phyloP scores from a whole-genome alignment of 2,797 vertebrate species.

The Nothura maculosa region DNA sequence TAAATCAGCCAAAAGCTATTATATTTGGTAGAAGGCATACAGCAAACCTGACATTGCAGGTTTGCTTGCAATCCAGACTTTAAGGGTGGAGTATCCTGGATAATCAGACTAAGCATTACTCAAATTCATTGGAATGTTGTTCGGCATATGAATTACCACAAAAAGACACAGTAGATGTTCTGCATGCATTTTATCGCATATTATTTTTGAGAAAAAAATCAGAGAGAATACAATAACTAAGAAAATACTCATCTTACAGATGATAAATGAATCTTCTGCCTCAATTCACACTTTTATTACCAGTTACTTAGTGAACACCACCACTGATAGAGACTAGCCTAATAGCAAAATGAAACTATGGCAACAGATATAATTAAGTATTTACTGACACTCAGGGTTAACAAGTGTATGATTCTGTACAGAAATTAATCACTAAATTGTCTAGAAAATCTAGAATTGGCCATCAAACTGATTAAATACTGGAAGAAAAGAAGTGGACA shows the following conservation, averaged over 20 bases:
- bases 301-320: not conserved
- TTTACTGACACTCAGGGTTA: not conserved
- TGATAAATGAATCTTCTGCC: not conserved
- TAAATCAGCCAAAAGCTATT: not conserved
- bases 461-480: not conserved
- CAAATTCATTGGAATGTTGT: not conserved
- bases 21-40: not conserved
- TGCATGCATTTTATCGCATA: not conserved
- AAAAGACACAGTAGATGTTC: not conserved
- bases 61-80: not conserved
- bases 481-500: not conserved
- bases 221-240: not conserved
- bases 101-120: not conserved
- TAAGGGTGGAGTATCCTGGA: not conserved
- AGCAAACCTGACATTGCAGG: not conserved
- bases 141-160: not conserved
- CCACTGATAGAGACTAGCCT: not conserved
- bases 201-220: not conserved
- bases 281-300: not conserved
- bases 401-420: not conserved
- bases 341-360: conserved; percentile 13
- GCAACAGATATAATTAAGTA: not conserved
- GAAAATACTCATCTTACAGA: not conserved
- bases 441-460: not conserved
- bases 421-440: not conserved